Conservation (phyloP, 2,888 invertebrate genomes). For the Parnassius smintheus region DNA sequence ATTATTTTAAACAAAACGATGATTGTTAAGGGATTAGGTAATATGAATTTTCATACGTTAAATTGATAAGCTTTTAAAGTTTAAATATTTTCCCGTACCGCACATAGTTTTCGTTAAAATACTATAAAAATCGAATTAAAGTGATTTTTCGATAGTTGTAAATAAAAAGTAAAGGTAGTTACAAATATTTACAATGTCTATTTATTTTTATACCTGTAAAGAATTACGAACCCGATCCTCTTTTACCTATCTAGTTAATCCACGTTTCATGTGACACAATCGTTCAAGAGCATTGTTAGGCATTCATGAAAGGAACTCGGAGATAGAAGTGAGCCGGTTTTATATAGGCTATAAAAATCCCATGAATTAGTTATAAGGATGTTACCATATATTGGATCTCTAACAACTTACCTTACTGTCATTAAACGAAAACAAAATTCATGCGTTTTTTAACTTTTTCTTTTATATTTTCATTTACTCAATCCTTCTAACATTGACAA, state of each 20-base stretch:
- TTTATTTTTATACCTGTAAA: too few species aligned
- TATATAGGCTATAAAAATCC: slow-evolving; percentile 22
- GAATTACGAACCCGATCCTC: too few species aligned
- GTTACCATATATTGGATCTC: slow-evolving; percentile 1
- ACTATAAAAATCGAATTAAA: too few species aligned
- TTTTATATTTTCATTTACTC: background rate
- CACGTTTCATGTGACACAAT: slow-evolving; percentile 9
- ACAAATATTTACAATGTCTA: too few species aligned
- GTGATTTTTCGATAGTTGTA: too few species aligned
- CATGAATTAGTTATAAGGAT: slow-evolving; percentile 22
- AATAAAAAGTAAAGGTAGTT: background rate
- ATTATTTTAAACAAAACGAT: too few species aligned
- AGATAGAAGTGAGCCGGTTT: slow-evolving; percentile 11
- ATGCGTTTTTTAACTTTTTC: background rate
- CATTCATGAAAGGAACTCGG: slow-evolving; percentile 21
- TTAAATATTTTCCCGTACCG: too few species aligned
- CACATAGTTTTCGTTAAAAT: too few species aligned
- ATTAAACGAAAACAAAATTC: slow-evolving; percentile 18
- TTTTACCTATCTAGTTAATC: background rate
- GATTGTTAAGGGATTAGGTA: too few species aligned
- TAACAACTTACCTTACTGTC: slow-evolving; percentile 3
- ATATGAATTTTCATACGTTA: too few species aligned
- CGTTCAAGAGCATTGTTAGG: slow-evolving; percentile 18
- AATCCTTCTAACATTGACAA: too few species aligned
- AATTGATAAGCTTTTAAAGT: too few species aligned